Evolutionary conservation across 2,888 invertebrate species (phyloP).

Genomic region (Lochmaea crataegi): DNA sequence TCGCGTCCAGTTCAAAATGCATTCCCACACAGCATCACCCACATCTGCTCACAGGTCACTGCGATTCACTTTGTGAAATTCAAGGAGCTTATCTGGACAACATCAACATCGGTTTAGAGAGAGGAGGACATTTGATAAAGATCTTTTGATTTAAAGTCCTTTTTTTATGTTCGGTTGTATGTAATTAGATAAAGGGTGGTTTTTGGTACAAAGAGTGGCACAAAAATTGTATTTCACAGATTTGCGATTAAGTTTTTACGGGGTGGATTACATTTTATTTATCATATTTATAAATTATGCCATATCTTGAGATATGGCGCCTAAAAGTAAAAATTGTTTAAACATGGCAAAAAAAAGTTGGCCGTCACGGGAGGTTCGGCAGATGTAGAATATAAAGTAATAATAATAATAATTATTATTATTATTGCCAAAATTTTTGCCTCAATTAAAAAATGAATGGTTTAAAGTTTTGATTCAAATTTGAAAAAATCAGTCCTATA

Average conservation of each 20-base stretch:
- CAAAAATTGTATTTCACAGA: neutral
- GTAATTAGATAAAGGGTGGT: conserved; percentile 15
- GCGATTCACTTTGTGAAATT: conserved; percentile 49
- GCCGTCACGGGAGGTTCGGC: too few species aligned
- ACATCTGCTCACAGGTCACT: conserved; percentile 54
- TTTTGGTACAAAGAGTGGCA: conserved; percentile 1
- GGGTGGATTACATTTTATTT: neutral
- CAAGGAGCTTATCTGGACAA: conserved; percentile 52
- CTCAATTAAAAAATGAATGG: too few species aligned
- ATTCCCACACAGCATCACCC: conserved; percentile 56
- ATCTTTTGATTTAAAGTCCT: conserved; percentile 37
- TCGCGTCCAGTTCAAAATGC: conserved; percentile 37
- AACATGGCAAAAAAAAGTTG: too few species aligned
- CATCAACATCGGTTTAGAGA: conserved; percentile 42
- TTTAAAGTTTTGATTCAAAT: too few species aligned
- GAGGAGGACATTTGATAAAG: conserved; percentile 33
- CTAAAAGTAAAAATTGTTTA: too few species aligned
- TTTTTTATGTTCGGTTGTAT: conserved; percentile 24
- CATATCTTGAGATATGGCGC: too few species aligned
- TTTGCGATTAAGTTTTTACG: neutral
- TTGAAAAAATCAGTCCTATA: too few species aligned
- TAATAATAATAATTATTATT: too few species aligned
- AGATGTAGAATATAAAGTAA: too few species aligned
- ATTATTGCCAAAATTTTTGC: too few species aligned
- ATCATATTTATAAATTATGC: too few species aligned